These are phyloP conservation scores for Aplysina aerophoba DNA, from an alignment of 37 sponge, comb jelly and placozoan species.

Conservation along the genomic window DNA sequence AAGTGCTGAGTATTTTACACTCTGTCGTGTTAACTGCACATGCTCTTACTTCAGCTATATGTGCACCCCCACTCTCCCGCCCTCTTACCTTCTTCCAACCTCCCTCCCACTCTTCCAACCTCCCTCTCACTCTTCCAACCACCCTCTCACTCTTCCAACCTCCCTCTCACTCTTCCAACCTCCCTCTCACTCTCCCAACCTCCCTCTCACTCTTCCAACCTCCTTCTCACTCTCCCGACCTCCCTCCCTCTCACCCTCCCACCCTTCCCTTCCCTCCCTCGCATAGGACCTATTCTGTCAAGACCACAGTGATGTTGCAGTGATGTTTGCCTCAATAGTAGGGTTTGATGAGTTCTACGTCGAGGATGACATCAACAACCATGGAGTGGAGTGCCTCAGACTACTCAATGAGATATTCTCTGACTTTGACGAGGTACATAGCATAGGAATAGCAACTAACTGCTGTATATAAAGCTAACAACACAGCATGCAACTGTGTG, in stretches of 20 bases:
- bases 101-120: neutral
- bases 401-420: slow-evolving; percentile 85
- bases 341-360: slow-evolving; percentile 76
- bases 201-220: too few species aligned
- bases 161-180: neutral
- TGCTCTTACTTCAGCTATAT: too few species aligned
- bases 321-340: slow-evolving; percentile 92
- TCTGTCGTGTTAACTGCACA: too few species aligned
- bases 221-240: neutral
- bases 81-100: too few species aligned
- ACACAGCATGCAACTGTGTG: too few species aligned
- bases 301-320: slow-evolving; percentile 67
- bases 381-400: slow-evolving; percentile 83
- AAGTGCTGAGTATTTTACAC: too few species aligned
- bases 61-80: too few species aligned
- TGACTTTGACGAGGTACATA: slow-evolving; percentile 67
- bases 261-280: neutral
- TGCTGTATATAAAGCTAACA: neutral
- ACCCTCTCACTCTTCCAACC: too few species aligned
- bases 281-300: slow-evolving; percentile 66
- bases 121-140: neutral
- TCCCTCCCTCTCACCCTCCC: too few species aligned
- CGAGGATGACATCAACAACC: slow-evolving; percentile 75
- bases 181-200: neutral
- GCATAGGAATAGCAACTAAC: neutral